phyloP scores from a whole-genome alignment of 2,888 invertebrate genomes.

The Epistrophe grossulariae region DNA sequence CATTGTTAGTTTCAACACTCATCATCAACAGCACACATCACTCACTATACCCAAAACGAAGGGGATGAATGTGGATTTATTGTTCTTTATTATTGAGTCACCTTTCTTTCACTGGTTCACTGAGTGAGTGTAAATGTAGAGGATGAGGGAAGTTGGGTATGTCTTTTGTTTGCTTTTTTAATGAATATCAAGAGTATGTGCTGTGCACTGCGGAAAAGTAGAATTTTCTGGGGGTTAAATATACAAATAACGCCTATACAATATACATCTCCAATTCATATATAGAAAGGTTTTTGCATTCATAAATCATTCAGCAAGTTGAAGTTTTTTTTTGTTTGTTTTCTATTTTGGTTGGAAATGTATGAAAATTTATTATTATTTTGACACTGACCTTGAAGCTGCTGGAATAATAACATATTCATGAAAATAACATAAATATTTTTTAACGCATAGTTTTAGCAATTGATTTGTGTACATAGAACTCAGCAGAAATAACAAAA shows the following conservation, averaged over 20 bases:
- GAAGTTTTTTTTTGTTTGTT: neutral
- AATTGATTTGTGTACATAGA: neutral
- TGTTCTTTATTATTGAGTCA: conserved; percentile 59
- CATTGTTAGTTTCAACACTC: conserved; percentile 64
- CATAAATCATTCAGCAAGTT: conserved; percentile 36
- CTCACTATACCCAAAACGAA: neutral
- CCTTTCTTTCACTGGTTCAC: conserved; percentile 55
- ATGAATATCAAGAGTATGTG: conserved; percentile 37
- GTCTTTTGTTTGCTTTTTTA: conserved; percentile 28
- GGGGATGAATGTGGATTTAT: conserved; percentile 52
- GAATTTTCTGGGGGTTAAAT: conserved; percentile 35
- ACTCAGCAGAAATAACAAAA: neutral
- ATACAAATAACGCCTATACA: conserved; percentile 25
- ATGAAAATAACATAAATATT: neutral
- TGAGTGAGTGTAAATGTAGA: neutral
- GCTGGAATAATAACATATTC: conserved; percentile 1
- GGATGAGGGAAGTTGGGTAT: neutral
- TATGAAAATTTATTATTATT: conserved; percentile 11
- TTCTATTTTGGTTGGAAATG: conserved; percentile 10
- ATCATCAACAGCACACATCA: neutral
- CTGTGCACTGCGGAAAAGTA: conserved; percentile 31
- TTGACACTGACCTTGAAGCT: conserved; percentile 19
- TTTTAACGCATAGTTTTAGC: neutral
- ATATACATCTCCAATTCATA: no score
- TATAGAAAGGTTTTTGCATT: conserved; percentile 9